phyloP scores from a whole-genome alignment of 2,113 vertebrate genomes.

The Spilogale gracilis region DNA sequence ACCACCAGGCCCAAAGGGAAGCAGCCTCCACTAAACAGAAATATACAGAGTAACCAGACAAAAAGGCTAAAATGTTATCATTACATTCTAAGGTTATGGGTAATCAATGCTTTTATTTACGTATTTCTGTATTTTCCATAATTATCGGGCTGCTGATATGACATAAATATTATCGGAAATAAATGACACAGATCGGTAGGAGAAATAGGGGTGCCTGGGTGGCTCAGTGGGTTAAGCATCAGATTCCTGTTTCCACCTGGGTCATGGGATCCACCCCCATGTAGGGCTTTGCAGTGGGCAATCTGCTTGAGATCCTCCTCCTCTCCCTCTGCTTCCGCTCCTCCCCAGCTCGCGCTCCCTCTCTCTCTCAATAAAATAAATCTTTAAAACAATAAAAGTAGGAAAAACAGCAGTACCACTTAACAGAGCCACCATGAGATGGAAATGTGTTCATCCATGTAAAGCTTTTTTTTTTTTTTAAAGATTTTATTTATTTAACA shows the following conservation, averaged over 20 bases:
- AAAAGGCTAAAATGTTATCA: neutral
- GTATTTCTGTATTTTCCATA: neutral
- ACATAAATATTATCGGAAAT: constrained; percentile 2
- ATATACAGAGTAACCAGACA: neutral
- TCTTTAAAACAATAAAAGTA: neutral
- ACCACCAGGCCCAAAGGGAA: neutral
- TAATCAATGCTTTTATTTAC: neutral
- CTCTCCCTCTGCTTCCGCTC: neutral
- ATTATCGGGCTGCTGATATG: neutral
- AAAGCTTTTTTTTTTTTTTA: neutral
- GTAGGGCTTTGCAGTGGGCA: neutral
- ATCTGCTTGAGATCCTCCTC: neutral
- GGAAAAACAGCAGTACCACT: neutral
- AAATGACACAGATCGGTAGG: neutral
- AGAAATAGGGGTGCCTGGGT: neutral
- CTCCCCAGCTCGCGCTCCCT: neutral
- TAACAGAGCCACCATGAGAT: neutral
- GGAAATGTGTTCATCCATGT: neutral
- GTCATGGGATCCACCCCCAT: neutral
- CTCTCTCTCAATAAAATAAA: neutral
- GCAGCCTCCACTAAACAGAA: neutral
- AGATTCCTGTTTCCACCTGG: neutral
- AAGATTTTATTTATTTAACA: no score
- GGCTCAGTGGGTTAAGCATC: neutral
- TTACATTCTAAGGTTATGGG: neutral